Conservation (phyloP, 2,888 invertebrate species). For the Mimas tiliae region DNA sequence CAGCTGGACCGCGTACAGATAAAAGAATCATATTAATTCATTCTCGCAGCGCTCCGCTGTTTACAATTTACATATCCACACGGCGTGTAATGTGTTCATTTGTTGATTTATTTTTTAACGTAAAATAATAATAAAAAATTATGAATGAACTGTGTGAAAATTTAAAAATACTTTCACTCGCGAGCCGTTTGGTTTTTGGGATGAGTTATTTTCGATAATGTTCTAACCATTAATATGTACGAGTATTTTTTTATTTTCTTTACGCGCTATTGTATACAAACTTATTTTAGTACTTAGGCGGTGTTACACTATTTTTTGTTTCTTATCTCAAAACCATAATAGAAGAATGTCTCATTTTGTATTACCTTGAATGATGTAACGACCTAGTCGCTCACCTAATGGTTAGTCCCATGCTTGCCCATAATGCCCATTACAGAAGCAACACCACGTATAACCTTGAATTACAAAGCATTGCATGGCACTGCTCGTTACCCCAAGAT, state of each 20-base stretch:
- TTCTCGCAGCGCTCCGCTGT: slow-evolving; percentile 46
- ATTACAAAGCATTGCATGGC: too few relatives aligned
- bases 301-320: too few relatives aligned
- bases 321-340: too few relatives aligned
- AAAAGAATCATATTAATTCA: slow-evolving; percentile 70
- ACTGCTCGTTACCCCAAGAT: too few relatives aligned
- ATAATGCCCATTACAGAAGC: too few relatives aligned
- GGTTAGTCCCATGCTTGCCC: too few relatives aligned
- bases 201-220: slow-evolving; percentile 24
- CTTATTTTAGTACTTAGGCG: too few relatives aligned
- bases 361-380: too few relatives aligned
- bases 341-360: too few relatives aligned
- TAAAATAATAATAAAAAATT: slow-evolving; percentile 24
- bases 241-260: not conserved
- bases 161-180: slow-evolving; percentile 21
- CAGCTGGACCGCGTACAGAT: slow-evolving; percentile 61
- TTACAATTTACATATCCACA: slow-evolving; percentile 42
- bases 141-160: slow-evolving; percentile 23
- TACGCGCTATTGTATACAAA: too few relatives aligned
- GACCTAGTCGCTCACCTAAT: too few relatives aligned
- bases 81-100: slow-evolving; percentile 19
- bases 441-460: too few relatives aligned
- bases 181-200: slow-evolving; percentile 12
- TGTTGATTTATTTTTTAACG: slow-evolving; percentile 2
- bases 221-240: not conserved